These are phyloP conservation scores for Megalops atlanticus DNA, from an alignment of 2,113 vertebrate species.

Conservation along the genomic window DNA sequence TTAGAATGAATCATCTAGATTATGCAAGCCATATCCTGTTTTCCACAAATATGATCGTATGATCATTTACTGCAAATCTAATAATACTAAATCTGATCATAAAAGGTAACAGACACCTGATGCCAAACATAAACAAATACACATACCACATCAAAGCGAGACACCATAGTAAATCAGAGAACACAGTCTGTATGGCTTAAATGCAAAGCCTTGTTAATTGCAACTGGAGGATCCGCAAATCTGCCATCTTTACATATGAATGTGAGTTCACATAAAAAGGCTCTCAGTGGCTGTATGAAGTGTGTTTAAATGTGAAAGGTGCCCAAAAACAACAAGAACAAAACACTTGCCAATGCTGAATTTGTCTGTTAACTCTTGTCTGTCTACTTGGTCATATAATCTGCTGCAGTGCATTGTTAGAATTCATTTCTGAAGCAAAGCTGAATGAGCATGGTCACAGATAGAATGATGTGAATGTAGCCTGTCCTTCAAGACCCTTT, in stretches of 20 bases:
- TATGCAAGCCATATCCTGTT: neutral
- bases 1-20: neutral
- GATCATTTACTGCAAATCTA: neutral
- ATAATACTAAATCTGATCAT: neutral
- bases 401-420: neutral
- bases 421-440: neutral
- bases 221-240: neutral
- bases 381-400: neutral
- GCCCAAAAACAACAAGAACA: neutral
- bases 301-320: constrained; percentile 12
- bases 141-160: too few relatives aligned
- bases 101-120: neutral
- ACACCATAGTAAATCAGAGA: neutral
- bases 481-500: neutral
- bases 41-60: neutral
- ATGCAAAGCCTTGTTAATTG: neutral
- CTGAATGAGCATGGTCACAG: neutral
- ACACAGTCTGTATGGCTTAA: neutral
- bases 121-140: too few relatives aligned
- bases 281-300: neutral
- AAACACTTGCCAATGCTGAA: neutral
- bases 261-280: neutral
- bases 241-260: neutral
- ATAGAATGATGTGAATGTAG: neutral
- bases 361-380: neutral